A percentile compares a stretch with the other conserved stretches of the same genome.
phyloP scores from a whole-genome alignment of 2,797 vertebrate species.

The Petrocephalus schoutedeni region DNA sequence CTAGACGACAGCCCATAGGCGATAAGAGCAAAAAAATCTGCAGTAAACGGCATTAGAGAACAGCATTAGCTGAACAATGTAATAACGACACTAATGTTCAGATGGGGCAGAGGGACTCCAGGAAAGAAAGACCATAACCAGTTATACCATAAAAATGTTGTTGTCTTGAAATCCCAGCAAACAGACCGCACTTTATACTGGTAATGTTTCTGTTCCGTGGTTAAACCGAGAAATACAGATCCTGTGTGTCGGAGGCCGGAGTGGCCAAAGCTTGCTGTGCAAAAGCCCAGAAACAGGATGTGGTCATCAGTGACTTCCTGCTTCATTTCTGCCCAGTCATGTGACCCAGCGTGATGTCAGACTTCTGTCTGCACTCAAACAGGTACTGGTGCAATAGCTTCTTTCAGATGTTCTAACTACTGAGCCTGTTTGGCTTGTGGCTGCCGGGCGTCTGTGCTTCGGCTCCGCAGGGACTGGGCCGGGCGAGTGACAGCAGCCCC shows the following conservation, averaged over 20 bases:
- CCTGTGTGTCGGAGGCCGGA: neutral
- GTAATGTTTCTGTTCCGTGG: neutral
- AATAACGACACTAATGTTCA: neutral
- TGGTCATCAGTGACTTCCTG: constrained; percentile 16
- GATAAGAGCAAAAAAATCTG: neutral
- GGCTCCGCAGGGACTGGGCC: neutral
- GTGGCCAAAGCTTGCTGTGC: neutral
- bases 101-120: neutral
- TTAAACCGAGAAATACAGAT: neutral
- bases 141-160: constrained; percentile 30
- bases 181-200: neutral
- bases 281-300: constrained; percentile 7
- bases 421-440: neutral
- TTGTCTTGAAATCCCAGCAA: neutral
- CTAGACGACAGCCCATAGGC: neutral
- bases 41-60: neutral
- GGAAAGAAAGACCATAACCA: constrained; percentile 20
- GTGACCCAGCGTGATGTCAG: constrained; percentile 13
- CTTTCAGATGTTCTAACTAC: neutral
- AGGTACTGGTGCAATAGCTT: neutral
- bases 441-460: neutral
- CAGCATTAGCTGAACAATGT: neutral
- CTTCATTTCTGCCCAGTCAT: constrained; percentile 28
- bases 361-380: constrained; percentile 17
- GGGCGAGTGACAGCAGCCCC: neutral